Evolutionary conservation across 30 jellyfish, hydroid and myxozoan genomes (phyloP).

Genomic region (Hydra vulgaris): DNA sequence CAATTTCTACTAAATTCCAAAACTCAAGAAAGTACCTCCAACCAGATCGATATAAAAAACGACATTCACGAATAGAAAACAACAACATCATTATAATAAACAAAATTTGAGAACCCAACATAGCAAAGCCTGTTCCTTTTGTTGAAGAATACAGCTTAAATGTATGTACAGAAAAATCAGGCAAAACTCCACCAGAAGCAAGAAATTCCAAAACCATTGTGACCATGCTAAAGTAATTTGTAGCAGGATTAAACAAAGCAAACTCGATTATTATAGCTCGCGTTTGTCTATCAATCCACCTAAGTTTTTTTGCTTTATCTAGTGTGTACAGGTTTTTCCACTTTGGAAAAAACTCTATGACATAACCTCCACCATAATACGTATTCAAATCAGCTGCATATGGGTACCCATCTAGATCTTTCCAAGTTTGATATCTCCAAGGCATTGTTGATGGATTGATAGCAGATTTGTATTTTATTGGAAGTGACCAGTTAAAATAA

Average conservation of each 20-base stretch:
- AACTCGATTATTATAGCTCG: slow-evolving; percentile 83
- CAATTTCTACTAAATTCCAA: slow-evolving; percentile 82
- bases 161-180: slow-evolving; percentile 58
- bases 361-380: slow-evolving; percentile 83
- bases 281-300: slow-evolving; percentile 92
- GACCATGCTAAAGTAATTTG: slow-evolving; percentile 75
- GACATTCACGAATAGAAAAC: slow-evolving; percentile 61
- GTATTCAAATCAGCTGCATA: slow-evolving; percentile 61
- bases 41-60: slow-evolving; percentile 37
- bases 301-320: slow-evolving; percentile 27
- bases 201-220: slow-evolving; percentile 83
- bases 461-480: slow-evolving; percentile 20
- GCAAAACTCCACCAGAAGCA: slow-evolving; percentile 84
- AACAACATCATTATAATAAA: slow-evolving; percentile 50
- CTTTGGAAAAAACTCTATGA: slow-evolving; percentile 76
- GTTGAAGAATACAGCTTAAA: slow-evolving; percentile 84
- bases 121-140: slow-evolving; percentile 59
- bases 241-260: slow-evolving; percentile 70
- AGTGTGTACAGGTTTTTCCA: slow-evolving; percentile 49
- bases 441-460: slow-evolving; percentile 54
- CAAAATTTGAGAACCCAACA: slow-evolving; percentile 70
- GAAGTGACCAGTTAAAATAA: slow-evolving; percentile 50
- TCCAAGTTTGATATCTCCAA: slow-evolving; percentile 87
- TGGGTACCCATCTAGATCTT: slow-evolving; percentile 86
- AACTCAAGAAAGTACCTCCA: slow-evolving; percentile 53